A percentile compares a stretch with the other conserved stretches of the same genome.
Conservation (phyloP, 2,113 vertebrate species). For the Gymnobelideus leadbeateri region DNA sequence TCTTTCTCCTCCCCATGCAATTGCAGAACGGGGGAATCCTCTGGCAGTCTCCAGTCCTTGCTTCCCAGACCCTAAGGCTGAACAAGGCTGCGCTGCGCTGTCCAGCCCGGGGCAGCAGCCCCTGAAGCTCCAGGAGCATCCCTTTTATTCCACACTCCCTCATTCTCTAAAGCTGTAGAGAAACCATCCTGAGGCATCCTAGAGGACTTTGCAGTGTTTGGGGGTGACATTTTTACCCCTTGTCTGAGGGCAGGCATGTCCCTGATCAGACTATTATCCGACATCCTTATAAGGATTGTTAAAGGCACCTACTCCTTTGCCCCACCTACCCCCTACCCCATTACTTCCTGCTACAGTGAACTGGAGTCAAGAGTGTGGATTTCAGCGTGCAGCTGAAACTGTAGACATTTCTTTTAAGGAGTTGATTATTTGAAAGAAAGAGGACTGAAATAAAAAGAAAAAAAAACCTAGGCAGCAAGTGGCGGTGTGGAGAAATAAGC, state of each 20-base stretch:
- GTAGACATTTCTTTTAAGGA: neutral
- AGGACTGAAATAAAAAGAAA: no score
- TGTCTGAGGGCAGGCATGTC: no score
- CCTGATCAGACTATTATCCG: neutral
- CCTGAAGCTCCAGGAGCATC: neutral
- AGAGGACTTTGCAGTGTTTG: neutral
- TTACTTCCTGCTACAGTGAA: neutral
- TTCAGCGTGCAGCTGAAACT: neutral
- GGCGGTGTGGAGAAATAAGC: neutral
- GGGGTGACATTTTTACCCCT: neutral
- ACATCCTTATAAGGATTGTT: neutral
- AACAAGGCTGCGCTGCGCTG: neutral
- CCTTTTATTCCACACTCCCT: neutral
- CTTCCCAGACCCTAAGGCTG: neutral
- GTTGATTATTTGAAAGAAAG: neutral
- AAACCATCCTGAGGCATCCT: neutral
- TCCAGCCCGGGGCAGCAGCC: neutral
- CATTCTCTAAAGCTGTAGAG: neutral
- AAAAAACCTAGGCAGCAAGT: neutral
- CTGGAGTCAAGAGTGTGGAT: neutral
- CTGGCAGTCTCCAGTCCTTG: neutral
- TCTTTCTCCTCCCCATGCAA: neutral
- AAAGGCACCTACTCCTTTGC: neutral
- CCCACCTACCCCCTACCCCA: neutral
- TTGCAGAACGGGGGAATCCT: neutral